Evolutionary conservation across 2,888 invertebrate species (phyloP).

Genomic region (Lagria hirta): DNA sequence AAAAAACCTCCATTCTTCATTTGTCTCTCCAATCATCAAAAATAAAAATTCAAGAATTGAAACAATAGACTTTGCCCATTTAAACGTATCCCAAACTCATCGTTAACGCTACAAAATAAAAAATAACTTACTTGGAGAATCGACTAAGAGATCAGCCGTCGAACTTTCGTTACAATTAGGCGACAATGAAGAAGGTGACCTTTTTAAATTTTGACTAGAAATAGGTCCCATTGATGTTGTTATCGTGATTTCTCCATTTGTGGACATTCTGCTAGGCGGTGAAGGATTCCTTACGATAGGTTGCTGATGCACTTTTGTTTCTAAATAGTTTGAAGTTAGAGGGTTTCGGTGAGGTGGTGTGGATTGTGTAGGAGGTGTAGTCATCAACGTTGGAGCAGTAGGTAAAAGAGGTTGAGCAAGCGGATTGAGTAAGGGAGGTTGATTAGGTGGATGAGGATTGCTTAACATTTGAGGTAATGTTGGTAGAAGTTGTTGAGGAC

Average conservation of each 20-base stretch:
- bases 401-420: constrained; percentile 44
- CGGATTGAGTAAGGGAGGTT: constrained; percentile 45
- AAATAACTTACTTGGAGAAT: constrained; percentile 83
- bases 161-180: constrained; percentile 65
- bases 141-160: constrained; percentile 71
- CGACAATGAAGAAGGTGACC: constrained; percentile 67
- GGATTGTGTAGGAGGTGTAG: constrained; percentile 30
- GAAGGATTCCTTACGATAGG: constrained; percentile 45
- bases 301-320: constrained; percentile 44
- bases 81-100: constrained; percentile 2
- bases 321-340: constrained; percentile 40
- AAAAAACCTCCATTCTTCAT: no score
- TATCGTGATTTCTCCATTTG: constrained; percentile 81
- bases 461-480: constrained; percentile 68
- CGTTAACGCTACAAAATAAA: not conserved
- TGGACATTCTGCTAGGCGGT: constrained; percentile 62
- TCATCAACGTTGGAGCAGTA: constrained; percentile 38
- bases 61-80: not conserved
- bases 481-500: constrained; percentile 74
- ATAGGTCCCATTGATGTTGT: constrained; percentile 71
- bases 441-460: constrained; percentile 39
- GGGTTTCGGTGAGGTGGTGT: constrained; percentile 51
- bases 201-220: constrained; percentile 58
- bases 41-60: not conserved
- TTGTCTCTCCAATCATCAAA: no score